Conservation (phyloP, 2,113 vertebrate species). For the Tyrannus savana region DNA sequence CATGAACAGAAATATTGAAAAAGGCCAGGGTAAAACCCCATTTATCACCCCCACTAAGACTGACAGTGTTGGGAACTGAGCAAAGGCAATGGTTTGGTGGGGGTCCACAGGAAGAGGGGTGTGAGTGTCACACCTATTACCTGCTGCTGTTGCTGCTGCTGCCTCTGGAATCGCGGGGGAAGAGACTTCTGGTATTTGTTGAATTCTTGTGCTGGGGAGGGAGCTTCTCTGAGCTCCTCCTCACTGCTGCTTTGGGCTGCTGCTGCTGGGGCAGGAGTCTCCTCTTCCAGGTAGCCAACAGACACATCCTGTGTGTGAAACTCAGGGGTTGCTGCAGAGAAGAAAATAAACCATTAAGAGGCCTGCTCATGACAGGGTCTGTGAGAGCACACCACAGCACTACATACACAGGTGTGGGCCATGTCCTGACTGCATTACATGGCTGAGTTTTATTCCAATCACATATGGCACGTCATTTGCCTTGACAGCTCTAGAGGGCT, state of each 20-base stretch:
- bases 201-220: conserved; percentile 86
- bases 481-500: background rate
- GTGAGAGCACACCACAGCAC: background rate
- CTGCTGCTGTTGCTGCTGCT: conserved; percentile 74
- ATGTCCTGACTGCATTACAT: fast-evolving
- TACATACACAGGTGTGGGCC: fast-evolving
- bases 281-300: conserved; percentile 78
- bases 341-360: background rate
- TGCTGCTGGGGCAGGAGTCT: conserved; percentile 12
- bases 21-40: background rate
- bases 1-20: background rate
- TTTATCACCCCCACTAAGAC: background rate
- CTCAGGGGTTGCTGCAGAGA: conserved; percentile 68
- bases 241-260: conserved; percentile 76
- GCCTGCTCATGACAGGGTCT: background rate
- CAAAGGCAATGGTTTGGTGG: background rate
- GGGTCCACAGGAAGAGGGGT: background rate
- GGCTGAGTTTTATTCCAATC: background rate
- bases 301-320: conserved; percentile 68
- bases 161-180: conserved; percentile 92
- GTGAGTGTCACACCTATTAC: conserved; percentile 64
- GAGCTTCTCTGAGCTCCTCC: conserved; percentile 83
- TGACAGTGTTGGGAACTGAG: background rate
- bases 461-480: background rate
- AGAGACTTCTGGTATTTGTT: conserved; percentile 87